Conservation (phyloP, 2,888 invertebrate genomes). For the Scrobipalpa atriplicella region DNA sequence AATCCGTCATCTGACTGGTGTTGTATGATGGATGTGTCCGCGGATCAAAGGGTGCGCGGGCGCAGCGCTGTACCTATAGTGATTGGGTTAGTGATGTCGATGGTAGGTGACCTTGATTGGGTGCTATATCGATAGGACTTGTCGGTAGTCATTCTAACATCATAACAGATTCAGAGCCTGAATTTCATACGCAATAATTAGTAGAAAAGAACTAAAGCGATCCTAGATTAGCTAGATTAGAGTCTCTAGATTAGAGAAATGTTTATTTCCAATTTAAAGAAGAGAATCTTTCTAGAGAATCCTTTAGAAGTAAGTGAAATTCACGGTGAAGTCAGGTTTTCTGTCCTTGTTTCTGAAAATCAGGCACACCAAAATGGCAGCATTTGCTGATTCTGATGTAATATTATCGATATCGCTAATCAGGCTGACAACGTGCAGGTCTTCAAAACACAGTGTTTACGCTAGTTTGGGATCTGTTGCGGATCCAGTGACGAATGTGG, state of each 20-base stretch:
- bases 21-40: conserved; percentile 33
- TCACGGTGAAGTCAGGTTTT: neutral
- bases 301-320: too few species aligned
- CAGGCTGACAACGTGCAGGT: neutral
- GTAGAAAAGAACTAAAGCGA: too few species aligned
- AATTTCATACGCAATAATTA: too few species aligned
- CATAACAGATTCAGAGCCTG: too few species aligned
- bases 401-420: neutral
- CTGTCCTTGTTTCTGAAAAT: neutral
- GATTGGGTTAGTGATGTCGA: conserved; percentile 1
- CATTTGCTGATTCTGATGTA: neutral
- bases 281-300: too few species aligned
- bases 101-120: neutral
- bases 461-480: conserved; percentile 19
- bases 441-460: neutral
- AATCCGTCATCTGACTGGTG: conserved; percentile 12
- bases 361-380: neutral
- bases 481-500: conserved; percentile 13
- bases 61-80: neutral
- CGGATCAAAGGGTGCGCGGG: conserved; percentile 33
- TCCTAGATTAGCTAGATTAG: too few species aligned
- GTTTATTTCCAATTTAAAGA: too few species aligned
- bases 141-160: neutral
- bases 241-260: too few species aligned
- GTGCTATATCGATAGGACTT: neutral